These are phyloP conservation scores for Chloebia gouldiae DNA, from an alignment of 2,113 vertebrate genomes.

Conservation along the genomic window DNA sequence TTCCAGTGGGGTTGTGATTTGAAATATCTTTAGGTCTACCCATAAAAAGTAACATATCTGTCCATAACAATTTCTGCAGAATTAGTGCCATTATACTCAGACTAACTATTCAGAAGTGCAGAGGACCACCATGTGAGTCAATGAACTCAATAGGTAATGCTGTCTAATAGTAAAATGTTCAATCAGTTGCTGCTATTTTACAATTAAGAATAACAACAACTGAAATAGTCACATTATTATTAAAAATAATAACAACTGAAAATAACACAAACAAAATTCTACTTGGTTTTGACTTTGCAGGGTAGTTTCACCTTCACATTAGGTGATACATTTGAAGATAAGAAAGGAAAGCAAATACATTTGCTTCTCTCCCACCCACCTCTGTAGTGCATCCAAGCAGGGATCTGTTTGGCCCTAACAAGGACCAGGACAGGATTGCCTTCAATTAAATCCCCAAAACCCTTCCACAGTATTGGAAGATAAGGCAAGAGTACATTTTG, in stretches of 20 bases:
- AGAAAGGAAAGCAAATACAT: neutral
- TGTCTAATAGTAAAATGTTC: neutral
- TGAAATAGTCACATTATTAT: neutral
- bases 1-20: neutral
- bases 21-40: neutral
- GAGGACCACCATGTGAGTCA: neutral
- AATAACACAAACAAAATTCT: neutral
- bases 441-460: neutral
- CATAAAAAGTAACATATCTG: neutral
- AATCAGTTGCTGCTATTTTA: neutral
- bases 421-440: neutral
- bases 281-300: neutral
- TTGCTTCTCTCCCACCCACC: neutral
- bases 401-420: neutral
- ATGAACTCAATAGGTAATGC: neutral
- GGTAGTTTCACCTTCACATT: neutral
- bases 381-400: neutral
- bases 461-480: neutral
- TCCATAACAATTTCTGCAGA: neutral
- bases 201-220: neutral
- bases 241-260: neutral
- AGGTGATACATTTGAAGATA: neutral
- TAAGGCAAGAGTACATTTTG: neutral
- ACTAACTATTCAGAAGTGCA: neutral
- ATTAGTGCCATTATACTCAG: neutral